Evolutionary conservation across 2,113 vertebrate species (phyloP).

Genomic region (Tinamus guttatus): DNA sequence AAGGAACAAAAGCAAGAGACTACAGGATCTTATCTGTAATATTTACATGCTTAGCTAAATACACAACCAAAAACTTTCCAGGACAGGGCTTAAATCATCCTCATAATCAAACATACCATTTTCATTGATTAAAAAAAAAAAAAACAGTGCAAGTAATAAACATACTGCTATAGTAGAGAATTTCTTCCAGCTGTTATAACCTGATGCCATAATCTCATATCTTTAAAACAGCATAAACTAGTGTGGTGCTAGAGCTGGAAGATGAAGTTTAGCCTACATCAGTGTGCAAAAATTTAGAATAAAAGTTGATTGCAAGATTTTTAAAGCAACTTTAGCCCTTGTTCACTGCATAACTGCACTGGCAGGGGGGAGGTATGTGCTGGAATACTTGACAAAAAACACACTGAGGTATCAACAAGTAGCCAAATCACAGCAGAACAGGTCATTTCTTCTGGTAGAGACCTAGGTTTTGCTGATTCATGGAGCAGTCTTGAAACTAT

Average conservation of each 20-base stretch:
- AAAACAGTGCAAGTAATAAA: neutral
- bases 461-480: neutral
- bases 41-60: neutral
- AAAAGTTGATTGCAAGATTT: neutral
- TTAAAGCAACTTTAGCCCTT: neutral
- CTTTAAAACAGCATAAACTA: rapidly evolving
- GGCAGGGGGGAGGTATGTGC: neutral
- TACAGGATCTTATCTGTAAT: neutral
- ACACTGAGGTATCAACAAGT: neutral
- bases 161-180: neutral
- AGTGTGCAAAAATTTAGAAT: neutral
- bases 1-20: neutral
- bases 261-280: neutral
- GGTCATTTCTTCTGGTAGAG: rapidly evolving
- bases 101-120: neutral
- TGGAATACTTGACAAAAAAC: rapidly evolving
- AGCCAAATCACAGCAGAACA: neutral
- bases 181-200: neutral
- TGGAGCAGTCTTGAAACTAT: rapidly evolving
- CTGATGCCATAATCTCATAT: neutral
- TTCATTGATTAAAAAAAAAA: neutral
- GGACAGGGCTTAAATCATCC: neutral
- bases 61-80: neutral
- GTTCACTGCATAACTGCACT: rapidly evolving
- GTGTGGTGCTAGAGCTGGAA: neutral